These are phyloP conservation scores for Serranus cabrilla DNA, from an alignment of 2,797 vertebrate species.

Conservation along the genomic window DNA sequence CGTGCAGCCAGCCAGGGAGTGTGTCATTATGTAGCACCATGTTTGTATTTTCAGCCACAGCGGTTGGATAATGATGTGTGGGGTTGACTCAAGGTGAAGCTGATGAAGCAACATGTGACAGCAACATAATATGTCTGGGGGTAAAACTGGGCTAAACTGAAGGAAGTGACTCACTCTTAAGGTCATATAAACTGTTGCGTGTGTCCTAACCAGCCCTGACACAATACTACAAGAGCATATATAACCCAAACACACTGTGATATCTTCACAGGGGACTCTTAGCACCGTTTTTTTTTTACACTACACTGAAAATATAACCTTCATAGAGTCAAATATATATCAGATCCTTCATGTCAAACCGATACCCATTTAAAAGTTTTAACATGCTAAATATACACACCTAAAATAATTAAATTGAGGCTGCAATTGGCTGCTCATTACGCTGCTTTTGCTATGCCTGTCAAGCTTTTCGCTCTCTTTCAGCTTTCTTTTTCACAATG, in stretches of 20 bases:
- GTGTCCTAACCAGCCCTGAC: conserved; percentile 27
- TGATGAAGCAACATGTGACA: conserved; percentile 31
- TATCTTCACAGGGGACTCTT: background rate
- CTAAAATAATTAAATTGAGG: background rate
- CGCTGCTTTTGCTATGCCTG: background rate
- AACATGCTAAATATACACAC: background rate
- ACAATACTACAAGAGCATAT: background rate
- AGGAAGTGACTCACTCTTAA: conserved; percentile 34
- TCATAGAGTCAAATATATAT: background rate
- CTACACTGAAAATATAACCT: background rate
- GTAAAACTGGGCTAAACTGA: conserved; percentile 1
- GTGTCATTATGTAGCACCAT: conserved; percentile 10
- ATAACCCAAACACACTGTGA: background rate
- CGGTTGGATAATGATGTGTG: conserved; percentile 23
- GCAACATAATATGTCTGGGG: conserved; percentile 22
- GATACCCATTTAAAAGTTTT: background rate
- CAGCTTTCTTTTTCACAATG: background rate
- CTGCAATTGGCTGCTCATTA: background rate
- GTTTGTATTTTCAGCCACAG: conserved; percentile 35
- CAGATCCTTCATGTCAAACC: background rate
- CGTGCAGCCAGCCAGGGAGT: conserved; percentile 4
- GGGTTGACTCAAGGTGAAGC: conserved; percentile 39
- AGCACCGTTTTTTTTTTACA: background rate
- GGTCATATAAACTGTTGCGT: conserved; percentile 13
- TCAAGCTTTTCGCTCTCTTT: background rate